phyloP scores from a whole-genome alignment of 2,797 vertebrate species.

The Fundulus diaphanus region DNA sequence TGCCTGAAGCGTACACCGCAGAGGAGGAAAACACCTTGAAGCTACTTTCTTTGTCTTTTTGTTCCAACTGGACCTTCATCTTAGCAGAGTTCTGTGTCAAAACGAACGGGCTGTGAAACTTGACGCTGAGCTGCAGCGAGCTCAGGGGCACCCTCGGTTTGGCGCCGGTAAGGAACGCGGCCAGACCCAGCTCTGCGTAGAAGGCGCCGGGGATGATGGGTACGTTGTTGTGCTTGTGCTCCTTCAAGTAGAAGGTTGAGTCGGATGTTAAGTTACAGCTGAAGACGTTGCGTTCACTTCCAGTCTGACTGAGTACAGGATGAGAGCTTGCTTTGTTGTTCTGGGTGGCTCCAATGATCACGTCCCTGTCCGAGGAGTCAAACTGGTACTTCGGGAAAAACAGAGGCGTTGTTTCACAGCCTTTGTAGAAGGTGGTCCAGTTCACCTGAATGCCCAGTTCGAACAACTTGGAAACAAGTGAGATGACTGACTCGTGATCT shows the following conservation, averaged over 20 bases:
- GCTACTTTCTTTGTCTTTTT: slow-evolving; percentile 38
- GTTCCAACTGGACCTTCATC: slow-evolving; percentile 79
- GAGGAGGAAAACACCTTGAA: slow-evolving; percentile 79
- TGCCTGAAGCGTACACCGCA: slow-evolving; percentile 82
- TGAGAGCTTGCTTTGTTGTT: slow-evolving; percentile 70
- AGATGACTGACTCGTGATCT: slow-evolving; percentile 80
- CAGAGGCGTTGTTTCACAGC: slow-evolving; percentile 76
- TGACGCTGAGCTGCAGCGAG: slow-evolving; percentile 77
- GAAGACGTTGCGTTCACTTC: slow-evolving; percentile 73
- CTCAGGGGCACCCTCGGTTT: slow-evolving; percentile 82
- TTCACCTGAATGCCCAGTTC: slow-evolving; percentile 82
- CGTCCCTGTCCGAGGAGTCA: slow-evolving; percentile 75
- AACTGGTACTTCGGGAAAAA: slow-evolving; percentile 86
- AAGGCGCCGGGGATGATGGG: slow-evolving; percentile 86
- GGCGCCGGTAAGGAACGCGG: slow-evolving; percentile 73
- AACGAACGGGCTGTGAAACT: slow-evolving; percentile 83
- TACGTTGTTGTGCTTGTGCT: slow-evolving; percentile 84
- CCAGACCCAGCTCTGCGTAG: slow-evolving; percentile 85
- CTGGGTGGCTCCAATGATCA: slow-evolving; percentile 66
- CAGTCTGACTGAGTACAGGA: slow-evolving; percentile 71
- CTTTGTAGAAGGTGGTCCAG: slow-evolving; percentile 81
- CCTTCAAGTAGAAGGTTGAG: slow-evolving; percentile 75
- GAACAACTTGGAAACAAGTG: slow-evolving; percentile 80
- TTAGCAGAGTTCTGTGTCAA: slow-evolving; percentile 73
- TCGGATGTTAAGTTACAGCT: slow-evolving; percentile 77